A percentile compares a stretch with the other conserved stretches of the same genome.
Conservation (phyloP, 2,113 vertebrate species). For the Sminthopsis crassicaudata region DNA sequence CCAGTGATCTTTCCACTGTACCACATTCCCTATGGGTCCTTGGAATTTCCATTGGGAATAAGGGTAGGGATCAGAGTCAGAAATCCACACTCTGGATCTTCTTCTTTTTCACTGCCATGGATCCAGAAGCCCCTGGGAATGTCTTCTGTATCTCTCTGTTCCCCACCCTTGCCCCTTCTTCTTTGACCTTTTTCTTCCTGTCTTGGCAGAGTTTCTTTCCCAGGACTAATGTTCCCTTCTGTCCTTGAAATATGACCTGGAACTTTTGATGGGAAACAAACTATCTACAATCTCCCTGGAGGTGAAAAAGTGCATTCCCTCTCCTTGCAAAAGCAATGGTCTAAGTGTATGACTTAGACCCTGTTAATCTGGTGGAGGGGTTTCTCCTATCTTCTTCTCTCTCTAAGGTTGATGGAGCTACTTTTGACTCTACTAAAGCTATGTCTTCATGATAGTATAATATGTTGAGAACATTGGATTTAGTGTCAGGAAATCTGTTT, state of each 20-base stretch:
- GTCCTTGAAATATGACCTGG: constrained; percentile 80
- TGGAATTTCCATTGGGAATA: background rate
- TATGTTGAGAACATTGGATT: background rate
- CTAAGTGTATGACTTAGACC: background rate
- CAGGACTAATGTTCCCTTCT: constrained; percentile 70
- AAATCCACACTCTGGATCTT: background rate
- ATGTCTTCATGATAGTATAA: background rate
- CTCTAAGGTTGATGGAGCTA: background rate
- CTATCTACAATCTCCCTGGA: constrained; percentile 38
- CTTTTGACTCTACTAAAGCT: background rate
- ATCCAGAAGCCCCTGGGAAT: background rate
- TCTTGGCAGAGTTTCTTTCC: constrained; percentile 66
- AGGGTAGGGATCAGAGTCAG: background rate
- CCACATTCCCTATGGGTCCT: background rate
- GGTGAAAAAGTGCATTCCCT: constrained; percentile 48
- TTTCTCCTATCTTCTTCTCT: background rate
- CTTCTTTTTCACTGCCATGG: background rate
- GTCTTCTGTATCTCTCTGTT: background rate
- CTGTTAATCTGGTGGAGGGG: background rate
- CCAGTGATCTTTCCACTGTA: background rate
- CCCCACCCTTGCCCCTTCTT: background rate
- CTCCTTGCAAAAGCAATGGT: background rate
- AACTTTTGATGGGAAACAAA: constrained; percentile 66
- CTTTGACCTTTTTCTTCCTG: constrained; percentile 14
- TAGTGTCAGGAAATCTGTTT: background rate